Percentiles rank a stretch among this genome's conserved stretches.
Evolutionary conservation across 2,113 vertebrate species (phyloP).

Genomic region (Sinocyclocheilus anshuiensis): DNA sequence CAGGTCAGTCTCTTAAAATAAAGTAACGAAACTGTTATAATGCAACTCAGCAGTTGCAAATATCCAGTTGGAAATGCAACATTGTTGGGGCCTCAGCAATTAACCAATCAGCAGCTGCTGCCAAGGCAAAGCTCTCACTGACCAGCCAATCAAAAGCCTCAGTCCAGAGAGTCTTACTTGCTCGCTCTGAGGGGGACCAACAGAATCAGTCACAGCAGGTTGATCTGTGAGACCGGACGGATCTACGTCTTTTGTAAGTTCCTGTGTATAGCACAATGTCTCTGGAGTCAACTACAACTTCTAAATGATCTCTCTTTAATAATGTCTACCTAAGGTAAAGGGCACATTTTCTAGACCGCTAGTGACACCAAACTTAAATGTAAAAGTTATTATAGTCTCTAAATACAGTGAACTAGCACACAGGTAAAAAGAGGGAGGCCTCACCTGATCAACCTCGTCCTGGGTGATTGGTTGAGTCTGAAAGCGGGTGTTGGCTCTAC

Average conservation of each 20-base stretch:
- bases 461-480: conserved; percentile 97
- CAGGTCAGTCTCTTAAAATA: background rate
- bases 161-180: conserved; percentile 70
- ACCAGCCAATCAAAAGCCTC: conserved; percentile 32
- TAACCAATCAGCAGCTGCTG: conserved; percentile 48
- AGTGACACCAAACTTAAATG: background rate
- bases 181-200: conserved; percentile 63
- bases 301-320: background rate
- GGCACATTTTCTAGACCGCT: background rate
- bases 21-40: background rate
- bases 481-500: conserved; percentile 87
- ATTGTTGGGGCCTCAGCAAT: background rate
- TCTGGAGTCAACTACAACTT: background rate
- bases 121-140: conserved; percentile 44
- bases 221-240: conserved; percentile 50
- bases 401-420: background rate
- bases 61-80: conserved; percentile 30
- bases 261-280: conserved; percentile 56
- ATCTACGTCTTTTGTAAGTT: conserved; percentile 71
- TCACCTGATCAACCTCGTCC: conserved; percentile 92
- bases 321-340: background rate
- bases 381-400: background rate
- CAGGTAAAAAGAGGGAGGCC: background rate
- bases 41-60: conserved; percentile 13
- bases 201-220: conserved; percentile 55